Evolutionary conservation across 2,888 invertebrate genomes (phyloP), one percentile per base, ranked within the genome.

Genomic region (Frankliniella fusca): DNA sequence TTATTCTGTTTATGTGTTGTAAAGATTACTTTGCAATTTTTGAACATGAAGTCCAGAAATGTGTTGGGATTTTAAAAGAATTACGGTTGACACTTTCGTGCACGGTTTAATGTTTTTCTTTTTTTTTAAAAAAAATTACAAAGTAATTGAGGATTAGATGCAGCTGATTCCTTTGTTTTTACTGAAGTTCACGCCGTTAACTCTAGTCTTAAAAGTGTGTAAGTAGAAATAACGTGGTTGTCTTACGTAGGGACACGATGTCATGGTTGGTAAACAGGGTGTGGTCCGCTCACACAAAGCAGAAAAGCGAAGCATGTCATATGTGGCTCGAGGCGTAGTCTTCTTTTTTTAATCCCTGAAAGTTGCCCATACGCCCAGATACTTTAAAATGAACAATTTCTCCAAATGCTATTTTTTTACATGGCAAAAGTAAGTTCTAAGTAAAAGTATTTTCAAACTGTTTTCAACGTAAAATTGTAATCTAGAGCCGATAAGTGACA

Each of bases 361-460:
- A 76, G 70, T 76, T 23, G 70, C 70, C 70, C 70, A 76, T 76
- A 76, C 70, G 70, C 70, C 54, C 27, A 8, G 27, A 76, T 23
- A 76, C 27, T 11, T 27, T 27, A 76, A 76, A 27, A 27, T 76
- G 70, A 76, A 76, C 70, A 76, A 76, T 76, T 76, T 76, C 70
- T 76, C 27, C 70, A 76, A 76, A 76, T 76, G 70, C 70, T 76
- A 76, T 76, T 76, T 76, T 76, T 76, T 27, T 76, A 76, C 70
- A 76, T 76, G 70, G 70, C 70, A 76, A 76, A 76, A 76, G 23
- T 76, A 76, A 27, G 70, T 76, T 76, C 70, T 76, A 76, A 76
- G 70, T 76, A 76, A 76, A 76, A 76, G 70, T 76, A 76, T 76
- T 76, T 76, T 76, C 70, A 76, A 76, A 76, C 70, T 76, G 70